phyloP scores from a whole-genome alignment of 1,140 invertebrate genomes.

The Lucilia sericata region DNA sequence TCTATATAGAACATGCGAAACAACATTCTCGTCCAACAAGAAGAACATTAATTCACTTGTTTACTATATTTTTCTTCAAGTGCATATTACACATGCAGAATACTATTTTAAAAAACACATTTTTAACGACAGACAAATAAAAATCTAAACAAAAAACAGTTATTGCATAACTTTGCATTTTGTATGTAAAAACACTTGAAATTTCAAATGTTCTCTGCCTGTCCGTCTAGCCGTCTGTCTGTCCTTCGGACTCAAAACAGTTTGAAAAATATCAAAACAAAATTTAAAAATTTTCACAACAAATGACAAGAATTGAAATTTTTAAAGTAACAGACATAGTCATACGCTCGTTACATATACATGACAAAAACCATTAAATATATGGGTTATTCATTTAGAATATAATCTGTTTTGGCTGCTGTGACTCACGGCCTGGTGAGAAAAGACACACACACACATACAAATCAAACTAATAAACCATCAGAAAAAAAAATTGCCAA shows the following conservation, averaged over 20 bases:
- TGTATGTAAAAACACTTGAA: slow-evolving; percentile 23
- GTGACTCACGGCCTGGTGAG: neutral
- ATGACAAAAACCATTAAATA: slow-evolving; percentile 21
- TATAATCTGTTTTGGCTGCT: slow-evolving; percentile 12
- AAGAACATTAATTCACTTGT: too few species aligned
- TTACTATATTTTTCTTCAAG: too few species aligned
- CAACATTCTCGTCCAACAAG: too few species aligned
- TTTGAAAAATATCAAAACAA: slow-evolving; percentile 29
- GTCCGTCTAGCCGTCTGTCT: neutral
- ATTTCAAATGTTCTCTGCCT: neutral
- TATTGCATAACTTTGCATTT: slow-evolving; percentile 8
- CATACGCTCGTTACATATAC: slow-evolving; percentile 5
- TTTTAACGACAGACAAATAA: too few species aligned
- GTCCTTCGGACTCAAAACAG: neutral
- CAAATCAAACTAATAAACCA: neutral
- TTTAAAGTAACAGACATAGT: neutral
- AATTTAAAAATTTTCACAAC: slow-evolving; percentile 17
- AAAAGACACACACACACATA: neutral
- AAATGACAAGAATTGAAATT: slow-evolving; percentile 16
- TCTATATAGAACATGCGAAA: too few species aligned
- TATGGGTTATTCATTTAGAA: slow-evolving; percentile 15
- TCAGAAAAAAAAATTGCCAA: neutral
- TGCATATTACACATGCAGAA: too few species aligned
- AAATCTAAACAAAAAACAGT: neutral
- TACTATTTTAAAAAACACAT: too few species aligned